Evolutionary conservation across 2,113 vertebrate species (phyloP), one percentile per base, ranked within the genome.

Genomic region (Phoenicopterus ruber): DNA sequence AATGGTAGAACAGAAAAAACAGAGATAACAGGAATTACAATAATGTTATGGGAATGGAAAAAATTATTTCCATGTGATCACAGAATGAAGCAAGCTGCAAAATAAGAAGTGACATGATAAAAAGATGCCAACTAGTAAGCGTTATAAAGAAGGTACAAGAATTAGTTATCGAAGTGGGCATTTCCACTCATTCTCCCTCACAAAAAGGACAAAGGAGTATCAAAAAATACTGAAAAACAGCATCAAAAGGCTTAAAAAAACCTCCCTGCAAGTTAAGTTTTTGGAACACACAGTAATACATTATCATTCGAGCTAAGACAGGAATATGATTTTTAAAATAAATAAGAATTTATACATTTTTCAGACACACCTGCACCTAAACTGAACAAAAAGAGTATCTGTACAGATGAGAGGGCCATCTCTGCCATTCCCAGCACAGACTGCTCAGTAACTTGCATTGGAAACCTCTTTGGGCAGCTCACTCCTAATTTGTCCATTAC

Each of bases 271-370:
- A 80, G 17, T 31, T 66, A 9, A 1, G n/a, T 17, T 83, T 86
- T 73, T 49, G 15, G 28, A 86, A 78, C 11, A 65, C 20, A 57
- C 3, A 19, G 3, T 54, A 66, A 92, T 17, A 42, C 2, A n/a
- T 28, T 77, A 78, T 12, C 31, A 36, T 28, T 20, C 2, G 2
- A 54, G 18, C 29, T 50, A 52, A 62, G 15, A 24, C 8, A 81
- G 42, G 24, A 69, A 28, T 12, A 82, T 3, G 13, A 28, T 31
- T 92, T 80, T 62, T 16, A 44, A 73, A 17, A 59, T 46, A 47
- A 82, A 1, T 29, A 87, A 38, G 13, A 59, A 78, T 7, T 38
- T 32, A 17, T 5, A 13, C 0, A 0, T 8, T 57, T 81, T 52
- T 73, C 29, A 74, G 25, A 67, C 21, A 73, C 10, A 80, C 1